Evolutionary conservation across 2,113 vertebrate species (phyloP).

Genomic region (Brachirus orientalis): DNA sequence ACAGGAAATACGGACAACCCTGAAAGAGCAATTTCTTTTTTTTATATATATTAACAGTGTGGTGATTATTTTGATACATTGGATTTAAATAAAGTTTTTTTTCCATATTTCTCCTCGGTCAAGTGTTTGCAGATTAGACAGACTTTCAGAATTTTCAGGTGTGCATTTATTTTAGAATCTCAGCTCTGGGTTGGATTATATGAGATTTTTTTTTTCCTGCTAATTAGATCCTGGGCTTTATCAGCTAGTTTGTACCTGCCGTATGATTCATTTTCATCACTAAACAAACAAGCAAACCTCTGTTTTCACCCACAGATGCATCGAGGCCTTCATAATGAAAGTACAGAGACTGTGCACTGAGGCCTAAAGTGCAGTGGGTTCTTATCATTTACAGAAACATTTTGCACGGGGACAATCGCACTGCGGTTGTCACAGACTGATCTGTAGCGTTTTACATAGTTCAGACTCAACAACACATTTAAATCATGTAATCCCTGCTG

Average conservation of each 20-base stretch:
- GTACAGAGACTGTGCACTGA: neutral
- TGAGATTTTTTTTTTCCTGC: slow-evolving; percentile 20
- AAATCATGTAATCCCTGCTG: slow-evolving; percentile 19
- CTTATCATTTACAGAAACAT: slow-evolving; percentile 24
- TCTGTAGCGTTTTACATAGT: slow-evolving; percentile 16
- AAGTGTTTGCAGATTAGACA: slow-evolving; percentile 56
- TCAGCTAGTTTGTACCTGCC: slow-evolving; percentile 13
- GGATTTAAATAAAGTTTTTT: slow-evolving; percentile 48
- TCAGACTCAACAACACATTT: slow-evolving; percentile 3
- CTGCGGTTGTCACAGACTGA: slow-evolving; percentile 34
- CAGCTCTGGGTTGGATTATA: slow-evolving; percentile 33
- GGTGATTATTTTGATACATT: slow-evolving; percentile 52
- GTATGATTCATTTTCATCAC: slow-evolving; percentile 13
- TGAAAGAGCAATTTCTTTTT: slow-evolving; percentile 40
- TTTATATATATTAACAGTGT: slow-evolving; percentile 38
- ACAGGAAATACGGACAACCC: slow-evolving; percentile 51
- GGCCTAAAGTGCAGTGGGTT: slow-evolving; percentile 17
- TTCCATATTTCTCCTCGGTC: slow-evolving; percentile 26
- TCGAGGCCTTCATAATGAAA: neutral
- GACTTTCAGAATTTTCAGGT: slow-evolving; percentile 42
- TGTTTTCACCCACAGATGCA: slow-evolving; percentile 7
- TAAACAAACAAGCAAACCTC: slow-evolving; percentile 24
- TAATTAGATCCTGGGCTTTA: slow-evolving; percentile 30
- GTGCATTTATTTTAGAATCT: slow-evolving; percentile 33
- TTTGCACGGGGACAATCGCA: slow-evolving; percentile 50